phyloP scores from a whole-genome alignment of 2,888 invertebrate genomes.

The Anoplius nigerrimus region DNA sequence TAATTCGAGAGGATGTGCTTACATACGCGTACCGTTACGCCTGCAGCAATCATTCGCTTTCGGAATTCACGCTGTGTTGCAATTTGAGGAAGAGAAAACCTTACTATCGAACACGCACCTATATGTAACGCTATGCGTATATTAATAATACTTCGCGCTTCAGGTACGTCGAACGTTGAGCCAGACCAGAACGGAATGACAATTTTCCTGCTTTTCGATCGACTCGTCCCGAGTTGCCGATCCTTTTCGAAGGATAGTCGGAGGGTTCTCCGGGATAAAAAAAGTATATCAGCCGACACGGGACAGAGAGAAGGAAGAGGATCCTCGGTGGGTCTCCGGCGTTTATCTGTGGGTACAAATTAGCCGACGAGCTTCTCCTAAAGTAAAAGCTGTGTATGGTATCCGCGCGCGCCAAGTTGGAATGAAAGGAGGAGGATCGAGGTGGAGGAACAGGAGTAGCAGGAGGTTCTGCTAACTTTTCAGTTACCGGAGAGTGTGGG shows the following conservation, averaged over 20 bases:
- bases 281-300: neutral
- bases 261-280: constrained; percentile 1
- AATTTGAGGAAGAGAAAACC: too few species aligned
- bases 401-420: constrained; percentile 50
- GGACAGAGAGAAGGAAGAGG: constrained; percentile 41
- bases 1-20: too few species aligned
- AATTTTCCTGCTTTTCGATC: too few species aligned
- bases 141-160: too few species aligned
- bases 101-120: too few species aligned
- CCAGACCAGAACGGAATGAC: too few species aligned
- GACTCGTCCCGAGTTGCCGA: neutral
- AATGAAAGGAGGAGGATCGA: constrained; percentile 10
- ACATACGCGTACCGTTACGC: too few species aligned
- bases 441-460: constrained; percentile 18
- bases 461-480: constrained; percentile 26
- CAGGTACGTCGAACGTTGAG: too few species aligned
- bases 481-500: constrained; percentile 61
- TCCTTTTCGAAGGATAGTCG: neutral
- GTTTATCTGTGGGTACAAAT: constrained; percentile 67
- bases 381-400: constrained; percentile 71
- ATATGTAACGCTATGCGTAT: too few species aligned
- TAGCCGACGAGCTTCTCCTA: constrained; percentile 69
- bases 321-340: constrained; percentile 44
- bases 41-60: too few species aligned
- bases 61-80: too few species aligned